These are phyloP conservation scores for Eupithecia centaureata DNA, from an alignment of 2,888 invertebrate genomes.

Conservation along the genomic window DNA sequence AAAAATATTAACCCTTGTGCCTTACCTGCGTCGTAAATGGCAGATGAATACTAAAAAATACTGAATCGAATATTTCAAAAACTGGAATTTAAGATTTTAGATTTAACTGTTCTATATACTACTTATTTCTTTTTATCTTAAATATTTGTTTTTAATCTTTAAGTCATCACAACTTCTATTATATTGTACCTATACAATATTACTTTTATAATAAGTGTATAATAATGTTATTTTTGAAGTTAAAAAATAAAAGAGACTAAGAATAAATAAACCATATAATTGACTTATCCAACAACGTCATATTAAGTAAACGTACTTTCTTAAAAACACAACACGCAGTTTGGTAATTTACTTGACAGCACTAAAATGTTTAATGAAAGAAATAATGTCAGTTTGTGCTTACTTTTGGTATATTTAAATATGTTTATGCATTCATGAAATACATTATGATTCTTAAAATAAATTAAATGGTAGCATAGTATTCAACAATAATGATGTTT, in stretches of 20 bases:
- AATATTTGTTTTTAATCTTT: too few relatives aligned
- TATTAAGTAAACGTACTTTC: constrained; percentile 1
- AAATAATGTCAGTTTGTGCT: background rate
- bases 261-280: background rate
- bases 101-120: too few relatives aligned
- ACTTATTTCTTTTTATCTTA: too few relatives aligned
- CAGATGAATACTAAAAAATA: too few relatives aligned
- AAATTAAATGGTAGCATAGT: background rate
- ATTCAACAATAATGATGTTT: background rate
- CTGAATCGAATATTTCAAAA: too few relatives aligned
- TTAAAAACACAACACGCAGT: constrained; percentile 5
- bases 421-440: background rate
- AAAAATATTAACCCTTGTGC: too few relatives aligned
- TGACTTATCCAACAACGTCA: background rate
- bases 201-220: too few relatives aligned
- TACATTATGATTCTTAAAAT: background rate
- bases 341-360: background rate
- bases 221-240: too few relatives aligned
- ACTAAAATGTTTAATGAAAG: background rate
- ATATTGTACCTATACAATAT: too few relatives aligned
- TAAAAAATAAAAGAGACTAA: background rate
- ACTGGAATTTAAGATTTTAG: too few relatives aligned
- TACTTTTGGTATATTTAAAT: background rate
- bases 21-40: too few relatives aligned
- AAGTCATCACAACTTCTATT: too few relatives aligned